phyloP scores from a whole-genome alignment of 2,113 vertebrate species.

The Halichoerus grypus region DNA sequence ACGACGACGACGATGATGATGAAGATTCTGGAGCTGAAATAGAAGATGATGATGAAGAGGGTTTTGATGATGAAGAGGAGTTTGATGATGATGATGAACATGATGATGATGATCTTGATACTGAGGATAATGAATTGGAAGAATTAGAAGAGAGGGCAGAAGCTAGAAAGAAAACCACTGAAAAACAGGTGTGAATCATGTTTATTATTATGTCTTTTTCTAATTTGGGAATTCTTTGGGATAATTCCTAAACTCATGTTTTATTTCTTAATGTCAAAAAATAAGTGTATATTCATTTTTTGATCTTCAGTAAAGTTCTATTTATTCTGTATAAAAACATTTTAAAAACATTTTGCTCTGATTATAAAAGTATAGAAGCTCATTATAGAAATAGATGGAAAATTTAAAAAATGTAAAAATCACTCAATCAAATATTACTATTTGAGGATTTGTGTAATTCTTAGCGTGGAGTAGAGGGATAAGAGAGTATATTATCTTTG shows the following conservation, averaged over 20 bases:
- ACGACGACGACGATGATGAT: conserved; percentile 87
- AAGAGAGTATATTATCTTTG: not conserved
- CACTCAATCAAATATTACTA: not conserved
- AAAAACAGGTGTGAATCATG: conserved; percentile 92
- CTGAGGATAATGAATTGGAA: conserved; percentile 89
- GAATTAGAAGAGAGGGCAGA: conserved; percentile 86
- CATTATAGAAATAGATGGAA: conserved; percentile 25
- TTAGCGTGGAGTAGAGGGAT: not conserved
- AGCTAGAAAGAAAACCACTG: conserved; percentile 90
- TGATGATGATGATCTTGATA: conserved; percentile 88
- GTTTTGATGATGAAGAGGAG: conserved; percentile 88
- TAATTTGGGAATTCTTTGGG: conserved; percentile 55
- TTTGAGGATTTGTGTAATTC: conserved; percentile 8
- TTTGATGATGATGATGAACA: conserved; percentile 89
- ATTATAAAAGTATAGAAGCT: conserved; percentile 54
- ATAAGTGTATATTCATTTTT: conserved; percentile 47
- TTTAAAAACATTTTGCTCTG: conserved; percentile 64
- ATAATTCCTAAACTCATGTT: not conserved
- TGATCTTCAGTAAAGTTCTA: conserved; percentile 8
- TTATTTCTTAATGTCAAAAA: conserved; percentile 46
- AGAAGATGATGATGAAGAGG: conserved; percentile 90
- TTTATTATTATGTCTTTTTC: conserved; percentile 28
- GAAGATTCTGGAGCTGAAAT: conserved; percentile 92
- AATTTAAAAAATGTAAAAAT: conserved; percentile 43
- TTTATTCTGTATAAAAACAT: conserved; percentile 40